Base-by-base conservation (phyloP, 2,888 invertebrate genomes). In the Tetrapedia diversipes region DNA sequence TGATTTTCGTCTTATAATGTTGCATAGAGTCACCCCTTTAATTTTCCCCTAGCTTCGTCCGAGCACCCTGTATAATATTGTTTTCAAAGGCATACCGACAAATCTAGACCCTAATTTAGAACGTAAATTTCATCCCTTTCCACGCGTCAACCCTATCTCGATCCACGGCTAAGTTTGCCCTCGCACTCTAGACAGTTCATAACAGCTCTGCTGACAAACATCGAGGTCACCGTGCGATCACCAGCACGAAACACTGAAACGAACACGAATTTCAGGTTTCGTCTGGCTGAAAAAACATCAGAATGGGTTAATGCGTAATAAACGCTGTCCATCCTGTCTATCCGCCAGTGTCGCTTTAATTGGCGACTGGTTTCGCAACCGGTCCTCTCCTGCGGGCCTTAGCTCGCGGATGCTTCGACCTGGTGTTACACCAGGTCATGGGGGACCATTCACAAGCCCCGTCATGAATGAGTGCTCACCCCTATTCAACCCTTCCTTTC, bases 361-460 rank as follows among this genome's bases (percentile, higher is more conserved):
- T 82, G 81, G 81, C 81, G 82, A 84, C 85, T 81, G 85, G 86
- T 84, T 81, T 78, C 29, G 82, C 79, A 84, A 82, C 86, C 85
- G 80, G 85, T 85, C 80, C 19, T 67, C 70, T 49, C 69, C 24
- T n/a, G 51, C 8, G 47, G n/a, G 22, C 45, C 60, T 70, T 64
- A 60, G 41, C 49, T 51, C 65, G 51, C 43, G 41, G 71, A 61
- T 70, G 76, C 53, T 22, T 7, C 37, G 51, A 16, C n/a, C 56
- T 41, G 32, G 43, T 60, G 24, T 8, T 56, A 60, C 64, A 19
- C 61, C 56, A 47, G 41, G 45, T 27, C 43, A n/a, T 49, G 71
- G 54, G 66, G 66, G 27, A 68, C 76, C 86, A 86, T 86, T 86
- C 86, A 86, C 73, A 79, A 83, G 65, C 84, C 69, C 79, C 73